Base-by-base conservation (phyloP, 30 jellyfish, hydroid and myxozoan genomes). In the Aurelia aurita complex sp. Pacific region DNA sequence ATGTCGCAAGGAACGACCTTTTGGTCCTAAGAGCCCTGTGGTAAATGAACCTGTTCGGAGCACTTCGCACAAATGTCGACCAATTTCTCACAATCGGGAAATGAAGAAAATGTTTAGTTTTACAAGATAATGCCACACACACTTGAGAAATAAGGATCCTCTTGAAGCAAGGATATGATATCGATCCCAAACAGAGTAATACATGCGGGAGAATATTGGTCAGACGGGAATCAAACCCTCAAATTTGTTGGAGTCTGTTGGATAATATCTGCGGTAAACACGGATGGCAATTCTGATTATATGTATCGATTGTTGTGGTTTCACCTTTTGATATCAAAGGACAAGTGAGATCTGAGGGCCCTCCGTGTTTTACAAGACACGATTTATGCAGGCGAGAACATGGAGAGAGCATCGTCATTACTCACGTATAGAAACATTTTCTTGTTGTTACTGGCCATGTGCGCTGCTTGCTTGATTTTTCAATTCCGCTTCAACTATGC, bases 401-500 rank as follows among this genome's bases (percentile, higher is more conserved):
- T 71, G 81, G 72, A 64, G 43, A 36, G 55, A 8, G 33, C 32
- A 12, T 18, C 9, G 52, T 43, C 14, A 33, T 86, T 82, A 94
- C 23, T n/a, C n/a, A 73, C 74, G 3, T 81, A 89, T 63, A 67
- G 90, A 64, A 86, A 76, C 71, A 46, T 80, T 19, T 79, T 92
- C 59, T 55, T 76, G 17, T 46, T 76, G 63, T 67, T 92, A 4
- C 83, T 78, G 16, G 75, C 83, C 54, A 67, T 92, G 93, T 76
- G 89, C 52, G 83, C 82, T 10, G 83, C 83, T 59, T 85, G 92
- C 60, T 15, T 85, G 15, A 18, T 87, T 19, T 65, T 92, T 38
- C 98, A 92, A 76, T 86, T 77, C 64, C 86, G 96, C 9, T 92
- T 92, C 95, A 92, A 80, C 68, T 92, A 83, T 62, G 85, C 80